phyloP scores from a whole-genome alignment of 2,113 vertebrate species.

The Dicaeum eximium region DNA sequence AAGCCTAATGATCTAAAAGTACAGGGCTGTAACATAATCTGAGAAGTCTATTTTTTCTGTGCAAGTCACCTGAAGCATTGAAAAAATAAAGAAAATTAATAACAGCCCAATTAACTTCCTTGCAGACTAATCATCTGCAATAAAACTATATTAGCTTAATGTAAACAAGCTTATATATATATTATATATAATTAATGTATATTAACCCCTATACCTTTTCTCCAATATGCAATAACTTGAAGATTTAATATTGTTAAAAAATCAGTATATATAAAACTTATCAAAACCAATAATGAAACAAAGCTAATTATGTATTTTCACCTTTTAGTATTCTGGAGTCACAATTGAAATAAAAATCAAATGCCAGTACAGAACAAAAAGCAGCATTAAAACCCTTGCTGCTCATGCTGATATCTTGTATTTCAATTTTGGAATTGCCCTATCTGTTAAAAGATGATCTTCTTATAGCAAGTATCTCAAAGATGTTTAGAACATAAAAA shows the following conservation, averaged over 20 bases:
- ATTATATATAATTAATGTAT: background rate
- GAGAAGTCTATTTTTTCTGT: background rate
- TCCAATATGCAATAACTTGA: background rate
- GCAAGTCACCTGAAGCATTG: background rate
- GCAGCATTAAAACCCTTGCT: background rate
- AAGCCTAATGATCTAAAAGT: background rate
- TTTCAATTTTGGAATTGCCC: background rate
- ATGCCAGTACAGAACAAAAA: background rate
- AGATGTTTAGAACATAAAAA: background rate
- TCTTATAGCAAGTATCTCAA: background rate
- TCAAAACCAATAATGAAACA: conserved; percentile 21
- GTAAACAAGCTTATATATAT: background rate
- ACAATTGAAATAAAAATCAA: background rate
- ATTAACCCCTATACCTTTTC: background rate
- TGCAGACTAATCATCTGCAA: background rate
- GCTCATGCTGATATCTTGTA: background rate
- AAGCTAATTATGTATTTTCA: background rate
- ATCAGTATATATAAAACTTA: background rate
- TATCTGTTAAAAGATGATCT: background rate
- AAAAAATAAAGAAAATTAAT: background rate
- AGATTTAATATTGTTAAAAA: background rate
- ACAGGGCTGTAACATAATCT: background rate
- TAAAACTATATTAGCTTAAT: background rate
- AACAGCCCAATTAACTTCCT: background rate
- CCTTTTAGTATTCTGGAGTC: background rate